Percentiles rank a stretch among this genome's conserved stretches.
phyloP scores from a whole-genome alignment of 2,888 invertebrate species.

The Halictus ligatus region DNA sequence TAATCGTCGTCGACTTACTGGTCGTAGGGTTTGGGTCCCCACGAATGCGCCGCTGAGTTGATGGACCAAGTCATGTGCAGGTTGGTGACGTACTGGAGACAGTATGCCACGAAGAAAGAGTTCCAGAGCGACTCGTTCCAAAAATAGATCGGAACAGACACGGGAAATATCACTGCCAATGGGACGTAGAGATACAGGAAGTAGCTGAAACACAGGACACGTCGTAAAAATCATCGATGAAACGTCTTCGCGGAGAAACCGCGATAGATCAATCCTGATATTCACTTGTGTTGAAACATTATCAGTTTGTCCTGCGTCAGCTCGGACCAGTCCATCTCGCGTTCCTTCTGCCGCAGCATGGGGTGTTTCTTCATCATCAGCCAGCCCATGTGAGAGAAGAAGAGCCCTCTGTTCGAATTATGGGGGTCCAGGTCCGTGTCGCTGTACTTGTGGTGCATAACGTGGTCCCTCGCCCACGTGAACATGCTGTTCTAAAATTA shows the following conservation, averaged over 20 bases:
- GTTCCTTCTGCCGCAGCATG: slow-evolving; percentile 88
- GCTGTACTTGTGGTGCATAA: slow-evolving; percentile 92
- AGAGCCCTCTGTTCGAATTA: slow-evolving; percentile 92
- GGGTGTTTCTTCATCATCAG: slow-evolving; percentile 92
- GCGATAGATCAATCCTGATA: background rate
- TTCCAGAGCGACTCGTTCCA: slow-evolving; percentile 89
- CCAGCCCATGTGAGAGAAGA: slow-evolving; percentile 96
- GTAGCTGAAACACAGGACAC: slow-evolving; percentile 85
- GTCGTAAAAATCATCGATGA: background rate
- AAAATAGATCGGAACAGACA: slow-evolving; percentile 87
- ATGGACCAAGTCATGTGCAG: slow-evolving; percentile 93
- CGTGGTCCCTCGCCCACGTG: slow-evolving; percentile 92
- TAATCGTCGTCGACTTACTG: slow-evolving; percentile 57
- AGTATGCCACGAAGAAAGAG: slow-evolving; percentile 87
- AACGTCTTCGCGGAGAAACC: background rate
- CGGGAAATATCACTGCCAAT: slow-evolving; percentile 87
- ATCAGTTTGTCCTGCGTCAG: slow-evolving; percentile 89
- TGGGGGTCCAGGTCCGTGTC: slow-evolving; percentile 92
- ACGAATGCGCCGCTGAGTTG: slow-evolving; percentile 90
- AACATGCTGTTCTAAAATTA: slow-evolving; percentile 88
- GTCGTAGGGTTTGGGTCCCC: slow-evolving; percentile 66
- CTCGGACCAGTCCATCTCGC: slow-evolving; percentile 91
- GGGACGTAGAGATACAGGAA: slow-evolving; percentile 87
- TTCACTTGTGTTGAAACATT: slow-evolving; percentile 90
- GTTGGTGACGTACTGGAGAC: slow-evolving; percentile 87